Base-by-base conservation (phyloP, 2,888 invertebrate genomes). In the Nemapogon koenigi region DNA sequence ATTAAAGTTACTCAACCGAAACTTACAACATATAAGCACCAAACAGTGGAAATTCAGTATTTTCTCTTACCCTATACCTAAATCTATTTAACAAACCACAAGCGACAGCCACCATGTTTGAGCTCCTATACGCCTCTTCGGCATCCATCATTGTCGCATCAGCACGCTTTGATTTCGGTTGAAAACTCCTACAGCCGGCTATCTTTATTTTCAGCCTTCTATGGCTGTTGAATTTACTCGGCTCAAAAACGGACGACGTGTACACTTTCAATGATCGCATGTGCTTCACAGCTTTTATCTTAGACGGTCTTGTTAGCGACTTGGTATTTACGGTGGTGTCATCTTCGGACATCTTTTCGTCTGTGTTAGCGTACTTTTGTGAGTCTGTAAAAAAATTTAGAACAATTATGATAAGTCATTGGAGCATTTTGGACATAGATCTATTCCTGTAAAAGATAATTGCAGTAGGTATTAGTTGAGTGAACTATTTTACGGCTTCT, bases 1-100 rank as follows among this genome's bases (percentile, higher is more conserved):
- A n/a, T n/a, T n/a, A n/a, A n/a, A n/a, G n/a, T n/a, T n/a, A n/a
- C n/a, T n/a, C n/a, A 31, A 7, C 3, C 10, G 4, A 14, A 2
- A 13, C 10, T 56, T 52, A 76, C 53, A 76, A 53, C 44, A 58
- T 56, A 49, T 73, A 52, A 46, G 67, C 61, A 53, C 69, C 71
- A 54, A 64, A 70, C 55, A 69, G 61, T 53, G 78, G 73, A 59
- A 67, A 63, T 27, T 55, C 45, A 37, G 60, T 55, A 44, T 46
- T 57, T 38, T 51, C 43, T 43, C 62, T 65, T 42, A 68, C 41
- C 52, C 55, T 73, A 55, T 66, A 78, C 52, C 57, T 73, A 62
- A 79, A 80, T 41, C 76, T 66, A 51, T 69, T 59, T 29, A 79
- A 52, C 2, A 67, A 44, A 17, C 76, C 76, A 36, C 63, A 63